A percentile compares a stretch with the other conserved stretches of the same genome.
phyloP scores from a whole-genome alignment of 1,140 invertebrate genomes.

The Drosophila saltans region DNA sequence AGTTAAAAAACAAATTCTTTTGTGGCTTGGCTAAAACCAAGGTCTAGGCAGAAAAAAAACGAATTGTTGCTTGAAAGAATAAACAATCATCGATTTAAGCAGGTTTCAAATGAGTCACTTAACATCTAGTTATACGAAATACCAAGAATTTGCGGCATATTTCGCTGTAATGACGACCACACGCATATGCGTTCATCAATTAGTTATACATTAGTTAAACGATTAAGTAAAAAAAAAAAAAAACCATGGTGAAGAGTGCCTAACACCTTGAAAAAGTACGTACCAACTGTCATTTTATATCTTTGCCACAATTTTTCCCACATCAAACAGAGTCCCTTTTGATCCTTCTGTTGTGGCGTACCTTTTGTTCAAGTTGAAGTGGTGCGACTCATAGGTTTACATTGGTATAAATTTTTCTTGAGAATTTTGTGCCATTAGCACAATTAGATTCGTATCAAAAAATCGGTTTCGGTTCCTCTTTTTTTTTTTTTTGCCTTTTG shows the following conservation, averaged over 20 bases:
- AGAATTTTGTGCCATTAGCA: constrained; percentile 78
- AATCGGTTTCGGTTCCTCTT: constrained; percentile 52
- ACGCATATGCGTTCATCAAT: neutral
- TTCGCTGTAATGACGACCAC: neutral
- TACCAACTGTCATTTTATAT: constrained; percentile 8
- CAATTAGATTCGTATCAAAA: constrained; percentile 82
- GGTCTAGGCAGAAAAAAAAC: neutral
- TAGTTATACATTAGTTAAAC: neutral
- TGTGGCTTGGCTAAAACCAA: neutral
- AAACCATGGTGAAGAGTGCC: neutral
- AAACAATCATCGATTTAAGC: constrained; percentile 2
- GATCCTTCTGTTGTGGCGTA: constrained; percentile 49
- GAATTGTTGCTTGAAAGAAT: neutral
- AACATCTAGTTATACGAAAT: neutral
- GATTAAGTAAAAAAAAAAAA: neutral
- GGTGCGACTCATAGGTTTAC: constrained; percentile 49
- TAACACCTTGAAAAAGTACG: constrained; percentile 4
- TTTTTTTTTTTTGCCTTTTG: constrained; percentile 41
- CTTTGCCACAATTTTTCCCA: constrained; percentile 2
- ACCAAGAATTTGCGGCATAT: neutral
- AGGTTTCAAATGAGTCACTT: constrained; percentile 1
- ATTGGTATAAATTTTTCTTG: constrained; percentile 41
- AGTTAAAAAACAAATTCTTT: neutral
- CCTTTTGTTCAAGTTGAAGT: constrained; percentile 42
- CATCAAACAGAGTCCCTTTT: constrained; percentile 30